Conservation (phyloP, 1,140 invertebrate species). For the Branchinecta lindahli region DNA sequence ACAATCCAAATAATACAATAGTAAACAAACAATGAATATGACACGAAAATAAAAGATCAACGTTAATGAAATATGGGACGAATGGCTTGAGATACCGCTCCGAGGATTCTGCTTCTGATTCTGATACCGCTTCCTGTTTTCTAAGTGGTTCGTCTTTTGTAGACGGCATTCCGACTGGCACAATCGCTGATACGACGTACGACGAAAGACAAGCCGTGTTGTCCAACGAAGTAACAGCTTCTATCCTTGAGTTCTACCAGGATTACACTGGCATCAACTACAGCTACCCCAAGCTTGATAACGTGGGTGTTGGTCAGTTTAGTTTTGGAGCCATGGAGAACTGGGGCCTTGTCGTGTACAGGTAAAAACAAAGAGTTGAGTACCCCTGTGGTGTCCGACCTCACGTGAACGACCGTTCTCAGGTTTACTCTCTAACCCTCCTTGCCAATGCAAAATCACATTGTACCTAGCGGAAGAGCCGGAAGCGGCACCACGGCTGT, state of each 20-base stretch:
- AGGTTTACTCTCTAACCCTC: no score
- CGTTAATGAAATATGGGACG: no score
- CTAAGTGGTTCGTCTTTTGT: not conserved
- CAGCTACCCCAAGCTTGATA: not conserved
- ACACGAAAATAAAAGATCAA: no score
- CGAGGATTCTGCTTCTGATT: no score
- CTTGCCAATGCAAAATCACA: no score
- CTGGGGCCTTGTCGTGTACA: conserved; percentile 34
- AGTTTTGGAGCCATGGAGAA: conserved; percentile 30
- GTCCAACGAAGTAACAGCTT: not conserved
- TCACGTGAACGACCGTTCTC: conserved; percentile 22
- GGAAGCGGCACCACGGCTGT: no score
- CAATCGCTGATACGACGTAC: not conserved
- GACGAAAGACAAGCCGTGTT: not conserved
- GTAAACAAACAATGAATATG: no score
- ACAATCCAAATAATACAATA: no score
- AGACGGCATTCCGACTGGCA: not conserved
- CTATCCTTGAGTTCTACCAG: not conserved
- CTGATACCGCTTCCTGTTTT: not conserved
- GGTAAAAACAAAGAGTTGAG: conserved; percentile 28
- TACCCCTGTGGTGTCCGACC: conserved; percentile 30
- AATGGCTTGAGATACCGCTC: no score
- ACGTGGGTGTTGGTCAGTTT: conserved; percentile 29
- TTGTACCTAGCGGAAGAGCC: no score
- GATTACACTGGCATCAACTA: not conserved